Evolutionary conservation across 2,888 invertebrate genomes (phyloP).

Genomic region (Hydrotaea diabolus): DNA sequence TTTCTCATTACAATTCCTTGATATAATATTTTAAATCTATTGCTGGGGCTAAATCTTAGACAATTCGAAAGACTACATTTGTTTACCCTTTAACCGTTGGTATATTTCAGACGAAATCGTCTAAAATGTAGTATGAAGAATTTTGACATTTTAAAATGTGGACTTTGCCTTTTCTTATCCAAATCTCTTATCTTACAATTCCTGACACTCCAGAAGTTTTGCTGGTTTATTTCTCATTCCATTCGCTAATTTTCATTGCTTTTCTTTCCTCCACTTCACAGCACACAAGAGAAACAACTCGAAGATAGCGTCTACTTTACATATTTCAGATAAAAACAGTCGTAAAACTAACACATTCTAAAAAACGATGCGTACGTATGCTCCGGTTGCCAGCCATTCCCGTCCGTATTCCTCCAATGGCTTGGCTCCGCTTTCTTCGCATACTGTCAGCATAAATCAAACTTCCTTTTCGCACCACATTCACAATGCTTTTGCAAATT

Average conservation of each 20-base stretch:
- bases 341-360: conserved; percentile 47
- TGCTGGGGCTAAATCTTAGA: no score
- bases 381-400: not conserved
- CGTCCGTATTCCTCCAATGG: not conserved
- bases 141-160: no score
- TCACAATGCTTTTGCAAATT: conserved; percentile 67
- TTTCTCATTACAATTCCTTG: no score
- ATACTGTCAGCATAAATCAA: conserved; percentile 64
- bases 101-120: no score
- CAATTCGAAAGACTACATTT: no score
- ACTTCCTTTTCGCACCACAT: conserved; percentile 67
- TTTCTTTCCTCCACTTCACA: not conserved
- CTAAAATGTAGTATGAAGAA: no score
- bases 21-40: no score
- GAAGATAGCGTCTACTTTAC: conserved; percentile 37
- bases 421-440: conserved; percentile 15
- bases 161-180: no score
- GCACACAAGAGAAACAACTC: not conserved
- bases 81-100: no score
- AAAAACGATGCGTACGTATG: conserved; percentile 26
- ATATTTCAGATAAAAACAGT: conserved; percentile 45
- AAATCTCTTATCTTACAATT: not conserved
- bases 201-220: not conserved
- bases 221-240: conserved; percentile 66
- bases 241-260: conserved; percentile 63